phyloP scores from a whole-genome alignment of 2,113 vertebrate species.

The Notarius quadriscutis region DNA sequence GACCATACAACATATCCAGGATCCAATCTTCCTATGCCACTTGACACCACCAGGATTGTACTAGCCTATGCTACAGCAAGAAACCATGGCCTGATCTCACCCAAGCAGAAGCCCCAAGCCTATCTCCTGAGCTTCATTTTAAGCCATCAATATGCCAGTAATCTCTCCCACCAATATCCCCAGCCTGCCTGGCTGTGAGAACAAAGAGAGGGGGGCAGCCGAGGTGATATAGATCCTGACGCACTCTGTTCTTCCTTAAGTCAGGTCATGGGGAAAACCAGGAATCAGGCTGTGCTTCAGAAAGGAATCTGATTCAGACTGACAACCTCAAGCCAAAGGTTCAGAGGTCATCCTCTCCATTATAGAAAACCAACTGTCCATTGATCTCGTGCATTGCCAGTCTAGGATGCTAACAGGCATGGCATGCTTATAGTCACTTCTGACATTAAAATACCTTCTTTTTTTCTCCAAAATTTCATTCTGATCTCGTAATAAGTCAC shows the following conservation, averaged over 20 bases:
- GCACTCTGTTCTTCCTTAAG: conserved; percentile 55
- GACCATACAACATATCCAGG: background rate
- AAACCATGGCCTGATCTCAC: conserved; percentile 17
- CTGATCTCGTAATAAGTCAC: background rate
- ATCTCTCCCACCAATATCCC: conserved; percentile 54
- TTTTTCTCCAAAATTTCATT: background rate
- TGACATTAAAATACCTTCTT: background rate
- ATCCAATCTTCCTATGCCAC: conserved; percentile 19
- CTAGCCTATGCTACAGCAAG: background rate
- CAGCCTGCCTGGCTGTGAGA: conserved; percentile 42
- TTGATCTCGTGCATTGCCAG: conserved; percentile 18
- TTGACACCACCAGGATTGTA: conserved; percentile 7
- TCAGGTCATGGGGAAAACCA: conserved; percentile 56
- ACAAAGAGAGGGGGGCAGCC: conserved; percentile 62
- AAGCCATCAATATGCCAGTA: conserved; percentile 58
- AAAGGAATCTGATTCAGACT: conserved; percentile 50
- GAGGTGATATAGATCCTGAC: conserved; percentile 60
- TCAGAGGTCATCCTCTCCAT: conserved; percentile 47
- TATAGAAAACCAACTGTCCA: conserved; percentile 27
- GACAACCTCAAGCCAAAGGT: conserved; percentile 40
- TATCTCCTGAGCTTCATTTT: conserved; percentile 48
- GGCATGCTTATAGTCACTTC: background rate
- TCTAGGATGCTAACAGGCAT: conserved; percentile 6
- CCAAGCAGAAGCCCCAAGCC: conserved; percentile 12
- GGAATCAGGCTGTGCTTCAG: conserved; percentile 40